Conservation (phyloP, 2,888 invertebrate species). For the Pheosia tremula region DNA sequence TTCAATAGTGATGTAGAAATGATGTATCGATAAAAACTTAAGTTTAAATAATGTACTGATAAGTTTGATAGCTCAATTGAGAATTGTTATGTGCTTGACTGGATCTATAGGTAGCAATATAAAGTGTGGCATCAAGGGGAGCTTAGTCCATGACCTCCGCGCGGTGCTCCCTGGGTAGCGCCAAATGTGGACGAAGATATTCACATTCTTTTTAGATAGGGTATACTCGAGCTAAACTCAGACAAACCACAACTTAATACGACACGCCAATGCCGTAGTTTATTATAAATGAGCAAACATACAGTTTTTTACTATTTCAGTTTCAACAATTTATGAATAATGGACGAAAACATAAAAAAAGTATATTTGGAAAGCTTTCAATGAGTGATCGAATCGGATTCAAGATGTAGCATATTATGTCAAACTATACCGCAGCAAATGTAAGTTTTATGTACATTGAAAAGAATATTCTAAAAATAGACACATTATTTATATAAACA, state of each 20-base stretch:
- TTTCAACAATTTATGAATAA: conserved; percentile 17
- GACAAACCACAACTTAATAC: background rate
- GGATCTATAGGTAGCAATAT: conserved; percentile 19
- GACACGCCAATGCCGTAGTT: background rate
- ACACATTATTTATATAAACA: conserved; percentile 34
- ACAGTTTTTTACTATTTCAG: conserved; percentile 26
- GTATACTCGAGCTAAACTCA: conserved; percentile 11
- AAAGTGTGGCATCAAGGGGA: conserved; percentile 73
- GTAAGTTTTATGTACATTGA: conserved; percentile 24
- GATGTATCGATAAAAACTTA: conserved; percentile 12
- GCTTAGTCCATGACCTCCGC: conserved; percentile 82
- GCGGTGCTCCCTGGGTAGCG: conserved; percentile 83
- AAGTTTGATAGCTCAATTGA: conserved; percentile 39
- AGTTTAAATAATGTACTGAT: conserved; percentile 22
- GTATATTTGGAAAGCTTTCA: conserved; percentile 15
- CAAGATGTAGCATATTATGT: conserved; percentile 8
- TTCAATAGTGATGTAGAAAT: conserved; percentile 26
- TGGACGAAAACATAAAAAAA: conserved; percentile 12
- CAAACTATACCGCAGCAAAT: conserved; percentile 17
- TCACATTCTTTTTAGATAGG: conserved; percentile 56
- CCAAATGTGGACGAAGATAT: conserved; percentile 77
- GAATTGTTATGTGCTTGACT: conserved; percentile 37
- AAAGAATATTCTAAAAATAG: conserved; percentile 32
- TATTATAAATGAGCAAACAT: conserved; percentile 10
- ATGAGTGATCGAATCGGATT: conserved; percentile 25